A percentile compares a stretch with the other conserved stretches of the same genome.
Conservation (phyloP, 1,140 invertebrate genomes). For the Drosophila burlai region DNA sequence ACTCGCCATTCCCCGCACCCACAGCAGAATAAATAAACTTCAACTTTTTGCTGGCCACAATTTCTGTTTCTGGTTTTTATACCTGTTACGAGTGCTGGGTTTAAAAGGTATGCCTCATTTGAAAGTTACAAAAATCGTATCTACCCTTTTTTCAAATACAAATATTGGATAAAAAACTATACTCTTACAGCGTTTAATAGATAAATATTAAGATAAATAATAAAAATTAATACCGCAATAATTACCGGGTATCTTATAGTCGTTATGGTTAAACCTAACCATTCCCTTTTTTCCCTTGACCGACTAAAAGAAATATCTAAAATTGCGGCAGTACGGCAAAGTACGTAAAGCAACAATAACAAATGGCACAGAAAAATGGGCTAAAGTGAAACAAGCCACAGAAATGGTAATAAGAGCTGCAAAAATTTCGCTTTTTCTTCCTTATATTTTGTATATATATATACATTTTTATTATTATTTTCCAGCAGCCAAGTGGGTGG, state of each 20-base stretch:
- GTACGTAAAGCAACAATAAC: constrained; percentile 65
- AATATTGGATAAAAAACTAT: not conserved
- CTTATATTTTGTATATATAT: constrained; percentile 41
- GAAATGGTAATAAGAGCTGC: constrained; percentile 66
- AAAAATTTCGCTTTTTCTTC: constrained; percentile 54
- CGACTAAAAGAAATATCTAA: constrained; percentile 63
- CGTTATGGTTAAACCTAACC: not conserved
- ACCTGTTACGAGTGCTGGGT: not conserved
- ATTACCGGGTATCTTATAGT: not conserved
- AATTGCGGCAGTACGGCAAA: constrained; percentile 57
- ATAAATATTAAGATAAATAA: not conserved
- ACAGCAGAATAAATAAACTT: constrained; percentile 75
- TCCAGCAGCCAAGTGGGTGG: constrained; percentile 48
- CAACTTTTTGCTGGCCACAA: constrained; percentile 70
- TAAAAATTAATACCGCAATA: too few species aligned
- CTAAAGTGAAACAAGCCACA: constrained; percentile 57
- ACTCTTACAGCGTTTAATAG: not conserved
- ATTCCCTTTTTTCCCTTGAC: constrained; percentile 26
- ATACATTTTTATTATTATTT: constrained; percentile 48
- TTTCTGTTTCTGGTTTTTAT: constrained; percentile 30
- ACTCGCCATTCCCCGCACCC: constrained; percentile 2
- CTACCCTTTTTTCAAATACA: not conserved
- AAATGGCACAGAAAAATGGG: constrained; percentile 68
- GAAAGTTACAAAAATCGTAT: not conserved
- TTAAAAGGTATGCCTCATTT: not conserved